These are phyloP conservation scores for Cliona cf. orientalis DNA, from an alignment of 37 sponge, comb jelly and placozoan genomes.

Conservation along the genomic window DNA sequence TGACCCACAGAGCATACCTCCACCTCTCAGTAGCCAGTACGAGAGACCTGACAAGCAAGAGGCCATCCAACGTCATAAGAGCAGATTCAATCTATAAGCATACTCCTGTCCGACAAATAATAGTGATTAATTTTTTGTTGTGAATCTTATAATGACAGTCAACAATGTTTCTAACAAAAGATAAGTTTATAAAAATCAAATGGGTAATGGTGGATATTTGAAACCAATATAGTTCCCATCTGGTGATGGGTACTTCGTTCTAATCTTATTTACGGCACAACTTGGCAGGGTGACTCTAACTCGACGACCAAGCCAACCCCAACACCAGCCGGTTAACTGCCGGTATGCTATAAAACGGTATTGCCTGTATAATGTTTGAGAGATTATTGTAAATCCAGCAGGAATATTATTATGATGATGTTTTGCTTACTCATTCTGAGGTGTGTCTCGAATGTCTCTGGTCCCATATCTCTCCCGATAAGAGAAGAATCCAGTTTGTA, in stretches of 20 bases:
- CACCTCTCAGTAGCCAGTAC: background rate
- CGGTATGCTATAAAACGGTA: slow-evolving; percentile 28
- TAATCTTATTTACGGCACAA: slow-evolving; percentile 1
- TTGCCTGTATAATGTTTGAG: background rate
- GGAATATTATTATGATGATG: background rate
- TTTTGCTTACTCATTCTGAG: background rate
- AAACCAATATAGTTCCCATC: slow-evolving; percentile 33
- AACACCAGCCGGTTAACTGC: slow-evolving; percentile 35
- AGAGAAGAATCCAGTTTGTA: slow-evolving; percentile 58
- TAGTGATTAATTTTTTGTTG: too few relatives aligned
- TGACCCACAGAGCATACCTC: background rate
- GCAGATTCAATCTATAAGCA: slow-evolving; percentile 7
- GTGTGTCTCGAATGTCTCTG: background rate
- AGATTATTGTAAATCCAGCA: background rate
- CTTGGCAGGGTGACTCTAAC: background rate
- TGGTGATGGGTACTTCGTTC: slow-evolving; percentile 4
- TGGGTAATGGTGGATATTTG: slow-evolving; percentile 12
- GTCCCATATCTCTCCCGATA: slow-evolving; percentile 37
- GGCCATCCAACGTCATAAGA: slow-evolving; percentile 11
- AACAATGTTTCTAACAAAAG: background rate
- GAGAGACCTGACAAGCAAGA: background rate
- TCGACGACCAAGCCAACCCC: too few relatives aligned
- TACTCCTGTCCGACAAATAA: too few relatives aligned
- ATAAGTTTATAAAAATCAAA: background rate
- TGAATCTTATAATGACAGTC: too few relatives aligned